These are phyloP conservation scores for Smithornis capensis DNA, from an alignment of 2,113 vertebrate genomes.

Conservation along the genomic window DNA sequence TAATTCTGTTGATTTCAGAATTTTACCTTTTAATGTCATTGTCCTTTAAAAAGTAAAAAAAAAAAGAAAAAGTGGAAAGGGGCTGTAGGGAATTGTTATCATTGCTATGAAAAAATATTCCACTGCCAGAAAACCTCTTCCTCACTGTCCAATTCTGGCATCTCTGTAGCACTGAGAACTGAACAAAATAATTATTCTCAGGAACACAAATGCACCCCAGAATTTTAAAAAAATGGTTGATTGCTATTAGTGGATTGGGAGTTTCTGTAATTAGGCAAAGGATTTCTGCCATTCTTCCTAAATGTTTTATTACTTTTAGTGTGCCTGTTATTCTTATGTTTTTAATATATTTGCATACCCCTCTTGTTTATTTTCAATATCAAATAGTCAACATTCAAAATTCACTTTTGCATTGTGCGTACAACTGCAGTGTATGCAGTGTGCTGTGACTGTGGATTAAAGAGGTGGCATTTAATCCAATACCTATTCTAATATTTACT, in stretches of 20 bases:
- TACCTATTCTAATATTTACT: neutral
- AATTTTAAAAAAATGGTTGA: neutral
- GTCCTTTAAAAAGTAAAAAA: neutral
- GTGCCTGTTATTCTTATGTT: neutral
- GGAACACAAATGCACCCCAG: neutral
- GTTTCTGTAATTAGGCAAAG: neutral
- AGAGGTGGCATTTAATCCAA: neutral
- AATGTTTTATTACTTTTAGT: neutral
- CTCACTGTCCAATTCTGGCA: neutral
- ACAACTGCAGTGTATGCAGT: no score
- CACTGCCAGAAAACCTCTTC: neutral
- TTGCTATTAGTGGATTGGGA: neutral
- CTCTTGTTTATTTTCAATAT: neutral
- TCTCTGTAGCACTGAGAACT: neutral
- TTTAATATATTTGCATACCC: neutral
- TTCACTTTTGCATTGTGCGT: neutral
- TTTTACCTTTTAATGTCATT: neutral
- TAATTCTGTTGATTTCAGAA: neutral
- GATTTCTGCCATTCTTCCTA: neutral
- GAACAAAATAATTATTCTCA: neutral
- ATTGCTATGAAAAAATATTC: neutral
- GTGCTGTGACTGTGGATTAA: neutral
- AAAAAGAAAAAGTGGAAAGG: neutral
- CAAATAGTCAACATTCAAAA: neutral
- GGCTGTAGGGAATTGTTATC: neutral